phyloP scores from a whole-genome alignment of 1,140 invertebrate genomes.

The Orchestia grillus region DNA sequence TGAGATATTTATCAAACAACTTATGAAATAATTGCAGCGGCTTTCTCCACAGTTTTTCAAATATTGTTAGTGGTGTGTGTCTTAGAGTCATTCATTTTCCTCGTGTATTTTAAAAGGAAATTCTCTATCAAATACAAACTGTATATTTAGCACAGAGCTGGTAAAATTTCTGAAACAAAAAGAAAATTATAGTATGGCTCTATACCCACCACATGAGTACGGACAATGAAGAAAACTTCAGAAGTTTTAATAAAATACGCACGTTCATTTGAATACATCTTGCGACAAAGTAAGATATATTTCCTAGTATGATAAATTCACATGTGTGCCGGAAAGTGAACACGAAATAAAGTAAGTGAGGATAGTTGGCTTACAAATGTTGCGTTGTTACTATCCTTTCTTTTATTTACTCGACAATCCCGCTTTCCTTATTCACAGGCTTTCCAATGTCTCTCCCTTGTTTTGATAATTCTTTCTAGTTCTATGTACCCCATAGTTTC shows the following conservation, averaged over 20 bases:
- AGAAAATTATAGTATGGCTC: too few species aligned
- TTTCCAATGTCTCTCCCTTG: not conserved
- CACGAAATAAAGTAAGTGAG: too few species aligned
- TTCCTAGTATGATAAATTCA: too few species aligned
- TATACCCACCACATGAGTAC: too few species aligned
- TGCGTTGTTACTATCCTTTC: not conserved
- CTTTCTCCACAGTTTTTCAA: not conserved
- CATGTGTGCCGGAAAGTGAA: too few species aligned
- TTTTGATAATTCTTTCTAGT: not conserved
- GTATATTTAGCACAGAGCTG: not conserved
- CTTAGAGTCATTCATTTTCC: not conserved
- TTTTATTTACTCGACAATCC: not conserved
- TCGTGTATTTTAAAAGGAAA: not conserved
- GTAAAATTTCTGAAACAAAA: too few species aligned
- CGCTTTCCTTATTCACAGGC: not conserved
- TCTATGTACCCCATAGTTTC: not conserved
- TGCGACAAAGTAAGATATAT: not conserved
- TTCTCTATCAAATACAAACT: not conserved
- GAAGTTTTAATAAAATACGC: not conserved
- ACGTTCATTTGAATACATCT: not conserved
- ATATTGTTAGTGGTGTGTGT: not conserved
- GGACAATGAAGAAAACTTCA: too few species aligned
- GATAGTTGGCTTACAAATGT: not conserved
- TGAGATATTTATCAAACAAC: not conserved
- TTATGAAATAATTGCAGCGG: not conserved